A percentile compares a stretch with the other conserved stretches of the same genome.
Conservation (phyloP, 2,113 vertebrate genomes). For the Pluvialis apricaria region DNA sequence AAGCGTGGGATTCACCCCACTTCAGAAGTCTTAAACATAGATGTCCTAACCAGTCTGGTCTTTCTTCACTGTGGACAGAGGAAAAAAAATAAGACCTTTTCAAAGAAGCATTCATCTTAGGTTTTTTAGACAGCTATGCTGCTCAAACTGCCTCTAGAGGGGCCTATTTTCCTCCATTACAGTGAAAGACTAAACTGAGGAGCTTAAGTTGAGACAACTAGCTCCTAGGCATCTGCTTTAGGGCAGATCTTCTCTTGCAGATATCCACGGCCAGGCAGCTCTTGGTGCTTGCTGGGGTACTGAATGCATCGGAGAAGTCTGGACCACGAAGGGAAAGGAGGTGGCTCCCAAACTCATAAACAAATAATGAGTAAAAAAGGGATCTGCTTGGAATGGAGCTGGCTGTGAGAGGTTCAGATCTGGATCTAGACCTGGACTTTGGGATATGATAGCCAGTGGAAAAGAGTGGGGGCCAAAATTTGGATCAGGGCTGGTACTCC, state of each 20-base stretch:
- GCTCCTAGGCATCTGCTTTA: neutral
- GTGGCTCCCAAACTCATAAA: neutral
- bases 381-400: neutral
- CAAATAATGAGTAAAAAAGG: neutral
- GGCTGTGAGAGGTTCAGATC: neutral
- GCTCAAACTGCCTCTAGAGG: constrained; percentile 37
- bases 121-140: neutral
- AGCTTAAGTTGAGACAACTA: neutral
- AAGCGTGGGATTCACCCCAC: neutral
- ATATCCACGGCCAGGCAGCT: neutral
- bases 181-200: neutral
- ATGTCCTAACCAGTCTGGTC: neutral
- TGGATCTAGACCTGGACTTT: neutral
- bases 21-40: neutral
- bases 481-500: neutral
- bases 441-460: neutral
- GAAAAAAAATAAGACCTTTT: neutral
- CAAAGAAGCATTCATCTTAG: neutral
- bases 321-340: neutral
- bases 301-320: neutral
- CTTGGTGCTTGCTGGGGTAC: neutral
- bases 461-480: neutral
- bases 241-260: neutral
- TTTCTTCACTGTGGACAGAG: neutral
- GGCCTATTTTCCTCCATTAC: constrained; percentile 24